Base-by-base conservation (phyloP, 2,888 invertebrate species). In the Caenorhabditis zanzibari region DNA sequence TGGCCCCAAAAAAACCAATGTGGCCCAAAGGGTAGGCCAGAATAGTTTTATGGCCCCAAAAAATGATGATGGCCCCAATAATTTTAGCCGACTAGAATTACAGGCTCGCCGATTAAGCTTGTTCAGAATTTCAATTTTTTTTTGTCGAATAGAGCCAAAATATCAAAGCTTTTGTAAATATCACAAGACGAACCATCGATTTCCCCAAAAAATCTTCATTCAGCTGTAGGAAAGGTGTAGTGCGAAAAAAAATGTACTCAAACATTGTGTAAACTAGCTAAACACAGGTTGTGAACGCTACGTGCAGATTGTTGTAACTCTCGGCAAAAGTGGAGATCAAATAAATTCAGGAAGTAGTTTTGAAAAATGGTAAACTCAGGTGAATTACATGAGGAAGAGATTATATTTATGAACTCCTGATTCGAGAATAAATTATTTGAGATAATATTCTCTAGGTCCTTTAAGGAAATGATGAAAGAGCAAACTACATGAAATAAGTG, bases 251-350 rank as follows among this genome's bases (percentile, higher is more conserved):
- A 64, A 52, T 54, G 68, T 68, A 68, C 54, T 68, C 68, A 68
- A 54, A 68, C 52, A 52, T 28, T 35, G 54, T 28, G 52, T 68
- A 61, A 59, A 72, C 71, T 58, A 47, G 26, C 14, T 26, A 76
- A 68, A 59, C 59, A 35, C 59, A 47, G 19, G 54, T 77, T 19
- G 41, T n/a, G 66, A 75, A 76, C 75, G 54, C 49, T 76, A 71
- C 71, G 79, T 71, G 79, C 71, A 71, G 32, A 47, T 79, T 54
- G 22, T 71, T 44, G 69, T 69, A 76, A 54, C 54, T 47, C 32
- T 16, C 54, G 76, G 49, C 38, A 54, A 52, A 52, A 47, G n/a
- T 49, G 56, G 47, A 64, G 41, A 66, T 66, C 64, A 75, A 63
- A 74, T 74, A 74, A 47, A 52, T 35, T 66, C 63, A 64, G 47